Evolutionary conservation across 2,113 vertebrate species (phyloP).

Genomic region (Spea bombifrons): DNA sequence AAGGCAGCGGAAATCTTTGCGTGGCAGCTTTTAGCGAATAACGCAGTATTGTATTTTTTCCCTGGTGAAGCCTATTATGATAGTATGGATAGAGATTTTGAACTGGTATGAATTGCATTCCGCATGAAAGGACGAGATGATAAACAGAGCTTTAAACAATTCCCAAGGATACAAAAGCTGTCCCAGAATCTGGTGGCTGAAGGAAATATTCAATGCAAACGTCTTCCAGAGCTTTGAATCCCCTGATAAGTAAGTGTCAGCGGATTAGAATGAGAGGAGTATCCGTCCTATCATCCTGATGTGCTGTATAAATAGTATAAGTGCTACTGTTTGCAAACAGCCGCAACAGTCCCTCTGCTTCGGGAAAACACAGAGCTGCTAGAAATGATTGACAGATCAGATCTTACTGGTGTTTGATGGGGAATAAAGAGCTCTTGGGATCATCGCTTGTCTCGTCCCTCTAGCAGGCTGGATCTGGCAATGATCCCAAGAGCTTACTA

Average conservation of each 20-base stretch:
- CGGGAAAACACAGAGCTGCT: background rate
- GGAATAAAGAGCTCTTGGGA: background rate
- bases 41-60: slow-evolving; percentile 2
- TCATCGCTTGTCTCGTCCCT: no score
- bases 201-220: slow-evolving; percentile 1
- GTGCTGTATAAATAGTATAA: background rate
- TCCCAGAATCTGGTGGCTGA: background rate
- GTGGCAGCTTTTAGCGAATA: slow-evolving; percentile 5
- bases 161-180: slow-evolving; percentile 12
- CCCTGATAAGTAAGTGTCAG: slow-evolving; percentile 22
- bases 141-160: slow-evolving; percentile 29
- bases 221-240: background rate
- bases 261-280: background rate
- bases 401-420: background rate
- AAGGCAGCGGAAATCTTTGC: slow-evolving; percentile 8
- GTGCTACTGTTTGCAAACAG: background rate
- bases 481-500: slow-evolving; percentile 3
- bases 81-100: slow-evolving; percentile 3
- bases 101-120: slow-evolving; percentile 17
- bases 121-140: background rate
- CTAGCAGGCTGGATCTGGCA: background rate
- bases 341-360: background rate
- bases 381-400: background rate
- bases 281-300: background rate
- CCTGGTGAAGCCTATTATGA: slow-evolving; percentile 10